Conservation (phyloP, 2,113 vertebrate genomes). For the Microtus pennsylvanicus region DNA sequence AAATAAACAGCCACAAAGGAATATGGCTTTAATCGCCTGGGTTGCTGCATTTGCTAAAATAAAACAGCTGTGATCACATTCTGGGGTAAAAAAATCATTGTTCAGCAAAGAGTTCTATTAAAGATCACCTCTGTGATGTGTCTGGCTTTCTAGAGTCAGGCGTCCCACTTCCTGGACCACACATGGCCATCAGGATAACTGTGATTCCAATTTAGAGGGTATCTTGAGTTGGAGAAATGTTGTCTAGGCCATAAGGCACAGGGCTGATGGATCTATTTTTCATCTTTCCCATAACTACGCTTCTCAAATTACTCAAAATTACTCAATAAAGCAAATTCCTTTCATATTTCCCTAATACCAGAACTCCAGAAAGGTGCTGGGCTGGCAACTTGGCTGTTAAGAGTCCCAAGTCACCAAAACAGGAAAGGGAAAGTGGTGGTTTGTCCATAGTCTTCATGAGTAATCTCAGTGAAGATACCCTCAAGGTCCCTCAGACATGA, state of each 20-base stretch:
- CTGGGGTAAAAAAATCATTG: conserved; percentile 85
- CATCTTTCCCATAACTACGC: conserved; percentile 30
- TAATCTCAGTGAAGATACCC: neutral
- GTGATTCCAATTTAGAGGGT: conserved; percentile 54
- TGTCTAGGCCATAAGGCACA: conserved; percentile 58
- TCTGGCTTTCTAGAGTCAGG: conserved; percentile 80
- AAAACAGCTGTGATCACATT: conserved; percentile 90
- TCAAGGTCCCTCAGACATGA: neutral
- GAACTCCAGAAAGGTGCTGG: conserved; percentile 67
- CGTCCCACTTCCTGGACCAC: conserved; percentile 83
- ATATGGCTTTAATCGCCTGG: conserved; percentile 88
- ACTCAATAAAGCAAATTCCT: conserved; percentile 80
- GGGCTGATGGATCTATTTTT: conserved; percentile 42
- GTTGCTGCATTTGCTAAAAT: conserved; percentile 86
- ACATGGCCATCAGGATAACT: conserved; percentile 80
- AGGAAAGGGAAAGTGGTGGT: neutral
- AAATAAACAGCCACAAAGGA: conserved; percentile 88
- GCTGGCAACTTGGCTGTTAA: neutral
- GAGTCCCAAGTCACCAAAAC: conserved; percentile 11
- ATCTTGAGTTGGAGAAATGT: conserved; percentile 32
- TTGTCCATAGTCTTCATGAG: neutral
- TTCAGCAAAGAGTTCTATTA: conserved; percentile 87
- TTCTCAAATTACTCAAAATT: conserved; percentile 76
- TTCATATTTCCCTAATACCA: conserved; percentile 72
- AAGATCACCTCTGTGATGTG: conserved; percentile 78